These are phyloP conservation scores for Zaprionus taronus DNA, from an alignment of 1,140 invertebrate genomes.

Conservation along the genomic window DNA sequence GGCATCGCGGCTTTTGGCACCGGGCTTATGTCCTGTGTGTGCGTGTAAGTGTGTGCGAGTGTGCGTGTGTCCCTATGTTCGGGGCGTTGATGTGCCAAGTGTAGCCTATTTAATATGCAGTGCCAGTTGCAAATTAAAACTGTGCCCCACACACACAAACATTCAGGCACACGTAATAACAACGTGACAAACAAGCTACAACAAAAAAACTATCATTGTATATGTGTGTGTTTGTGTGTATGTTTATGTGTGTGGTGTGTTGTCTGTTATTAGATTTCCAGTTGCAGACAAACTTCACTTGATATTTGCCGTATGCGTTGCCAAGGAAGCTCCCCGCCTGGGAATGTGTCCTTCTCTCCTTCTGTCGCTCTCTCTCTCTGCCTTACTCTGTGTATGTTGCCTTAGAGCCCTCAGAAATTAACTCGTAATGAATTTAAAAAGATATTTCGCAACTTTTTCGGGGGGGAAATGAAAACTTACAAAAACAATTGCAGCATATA, in stretches of 20 bases:
- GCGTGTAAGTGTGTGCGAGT: conserved; percentile 5
- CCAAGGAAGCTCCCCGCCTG: conserved; percentile 16
- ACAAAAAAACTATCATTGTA: conserved; percentile 58
- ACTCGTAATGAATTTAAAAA: conserved; percentile 1
- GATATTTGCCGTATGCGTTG: conserved; percentile 44
- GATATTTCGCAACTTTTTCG: neutral
- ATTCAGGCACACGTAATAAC: conserved; percentile 22
- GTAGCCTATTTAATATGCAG: conserved; percentile 68
- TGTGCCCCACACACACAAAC: conserved; percentile 26
- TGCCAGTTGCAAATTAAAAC: conserved; percentile 71
- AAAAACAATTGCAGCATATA: neutral
- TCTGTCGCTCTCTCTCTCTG: neutral
- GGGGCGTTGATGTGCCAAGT: conserved; percentile 32
- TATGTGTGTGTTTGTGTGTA: conserved; percentile 53
- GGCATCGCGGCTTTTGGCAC: conserved; percentile 11
- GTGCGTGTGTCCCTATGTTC: neutral
- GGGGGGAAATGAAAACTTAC: conserved; percentile 1
- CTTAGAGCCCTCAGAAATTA: conserved; percentile 1
- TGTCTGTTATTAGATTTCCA: conserved; percentile 72
- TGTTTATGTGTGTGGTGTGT: conserved; percentile 53
- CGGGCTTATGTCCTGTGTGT: neutral
- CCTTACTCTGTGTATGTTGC: neutral
- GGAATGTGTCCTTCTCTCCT: neutral
- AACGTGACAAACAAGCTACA: conserved; percentile 33
- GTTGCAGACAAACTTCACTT: conserved; percentile 70